Evolutionary conservation across 92 coral and sea anemone species (phyloP), one percentile per base, ranked within the genome.

Genomic region (Muricea muricata): DNA sequence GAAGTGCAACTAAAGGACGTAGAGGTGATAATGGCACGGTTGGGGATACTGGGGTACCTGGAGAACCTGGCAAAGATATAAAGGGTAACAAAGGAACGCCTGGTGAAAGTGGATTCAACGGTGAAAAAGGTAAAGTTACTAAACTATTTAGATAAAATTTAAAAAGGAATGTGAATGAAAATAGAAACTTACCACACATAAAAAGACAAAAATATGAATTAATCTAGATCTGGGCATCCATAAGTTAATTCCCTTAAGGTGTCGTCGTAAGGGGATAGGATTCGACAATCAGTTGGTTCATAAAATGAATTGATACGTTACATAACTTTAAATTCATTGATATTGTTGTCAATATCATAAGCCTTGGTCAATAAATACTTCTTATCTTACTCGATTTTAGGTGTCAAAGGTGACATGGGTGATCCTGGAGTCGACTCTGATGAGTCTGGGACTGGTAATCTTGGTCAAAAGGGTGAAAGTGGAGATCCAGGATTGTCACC

Each of bases 11-110:
- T 18, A 50, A 61, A 6, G 70, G 35, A n/a, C 90, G 85, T 1
- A 65, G 80, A 10, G 93, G 93, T 47, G 84, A 61, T 17, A 87
- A 71, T 20, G 95, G 95, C 14, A 39, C 3, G 23, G 79, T 71
- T 73, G 95, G 95, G 41, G 65, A 37, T 31, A 37, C 34, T 37
- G 94, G 94, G 25, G 66, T 48, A 11, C 75, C 69, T 50, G 92
- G 92, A 15, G 34, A n/a, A 0, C 23, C 65, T 31, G 92, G 92
- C 60, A 39, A 21, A 29, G 30, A 70, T 33, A 32, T 21, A 0
- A 48, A 40, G 77, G 92, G 92, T 7, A 32, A 73, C 12, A 42
- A 30, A 46, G 91, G 91, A 1, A 78, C 21, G 7, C 79, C 86
- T 57, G 92, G 91, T 37, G 48, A 37, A 37, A 34, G 20, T 15